Evolutionary conservation across 2,797 vertebrate species (phyloP).

Genomic region (Gymnodraco acuticeps): DNA sequence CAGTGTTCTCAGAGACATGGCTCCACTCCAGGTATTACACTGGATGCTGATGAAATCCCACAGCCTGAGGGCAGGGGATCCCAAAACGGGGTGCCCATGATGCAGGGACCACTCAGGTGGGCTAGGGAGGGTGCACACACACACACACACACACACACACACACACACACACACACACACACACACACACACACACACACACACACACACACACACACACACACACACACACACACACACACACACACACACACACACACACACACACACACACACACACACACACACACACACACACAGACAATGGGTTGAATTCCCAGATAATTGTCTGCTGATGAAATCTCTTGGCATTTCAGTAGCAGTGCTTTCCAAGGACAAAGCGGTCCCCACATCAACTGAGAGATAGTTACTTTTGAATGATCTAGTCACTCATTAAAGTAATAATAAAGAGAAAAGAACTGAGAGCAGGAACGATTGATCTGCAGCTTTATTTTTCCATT

Average conservation of each 20-base stretch:
- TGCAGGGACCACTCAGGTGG: constrained; percentile 47
- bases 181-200: too few relatives aligned
- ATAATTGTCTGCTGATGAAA: constrained; percentile 49
- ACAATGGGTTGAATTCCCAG: not conserved
- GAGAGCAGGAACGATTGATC: not conserved
- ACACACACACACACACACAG: not conserved
- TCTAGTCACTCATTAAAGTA: not conserved
- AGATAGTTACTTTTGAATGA: not conserved
- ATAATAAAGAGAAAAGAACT: not conserved
- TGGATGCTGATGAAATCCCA: constrained; percentile 54
- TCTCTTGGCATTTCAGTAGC: constrained; percentile 2
- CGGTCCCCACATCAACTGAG: not conserved
- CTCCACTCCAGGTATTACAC: constrained; percentile 49
- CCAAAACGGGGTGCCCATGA: not conserved
- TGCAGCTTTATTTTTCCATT: not conserved
- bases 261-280: too few relatives aligned
- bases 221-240: not conserved
- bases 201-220: not conserved
- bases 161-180: too few relatives aligned
- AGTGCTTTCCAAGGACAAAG: not conserved
- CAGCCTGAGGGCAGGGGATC: constrained; percentile 32
- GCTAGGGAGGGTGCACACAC: not conserved
- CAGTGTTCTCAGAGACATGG: constrained; percentile 57
- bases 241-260: too few relatives aligned
- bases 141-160: too few relatives aligned